Conservation (phyloP, 2,113 vertebrate genomes). For the Vireo altiloquus region DNA sequence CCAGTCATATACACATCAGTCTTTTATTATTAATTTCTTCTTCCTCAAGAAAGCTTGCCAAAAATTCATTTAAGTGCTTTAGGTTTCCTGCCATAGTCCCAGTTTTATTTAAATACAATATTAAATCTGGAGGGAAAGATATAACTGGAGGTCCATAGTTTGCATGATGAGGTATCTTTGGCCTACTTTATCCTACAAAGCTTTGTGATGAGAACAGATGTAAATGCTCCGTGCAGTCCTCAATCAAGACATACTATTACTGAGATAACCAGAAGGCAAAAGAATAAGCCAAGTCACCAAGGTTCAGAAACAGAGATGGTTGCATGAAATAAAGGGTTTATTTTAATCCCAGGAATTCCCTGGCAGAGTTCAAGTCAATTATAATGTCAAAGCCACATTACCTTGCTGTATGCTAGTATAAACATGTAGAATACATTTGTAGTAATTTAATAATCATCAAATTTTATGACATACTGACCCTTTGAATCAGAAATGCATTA, state of each 20-base stretch:
- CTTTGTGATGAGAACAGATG: constrained; percentile 22
- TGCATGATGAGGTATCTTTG: not conserved
- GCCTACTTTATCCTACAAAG: not conserved
- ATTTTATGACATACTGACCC: not conserved
- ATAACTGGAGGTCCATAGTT: not conserved
- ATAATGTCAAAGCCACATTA: not conserved
- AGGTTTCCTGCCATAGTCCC: not conserved
- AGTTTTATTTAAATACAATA: not conserved
- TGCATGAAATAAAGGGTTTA: constrained; percentile 21
- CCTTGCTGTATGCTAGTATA: not conserved
- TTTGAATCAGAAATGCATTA: not conserved
- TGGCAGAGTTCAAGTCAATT: not conserved
- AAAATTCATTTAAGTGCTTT: not conserved
- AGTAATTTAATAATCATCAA: not conserved
- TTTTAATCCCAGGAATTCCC: not conserved
- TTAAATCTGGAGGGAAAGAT: not conserved
- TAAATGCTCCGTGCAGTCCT: constrained; percentile 18
- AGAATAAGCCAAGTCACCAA: not conserved
- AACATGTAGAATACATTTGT: not conserved
- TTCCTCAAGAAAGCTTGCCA: not conserved
- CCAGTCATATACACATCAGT: not conserved
- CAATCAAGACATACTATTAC: constrained; percentile 32
- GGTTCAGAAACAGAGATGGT: not conserved
- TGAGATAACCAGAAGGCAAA: constrained; percentile 19
- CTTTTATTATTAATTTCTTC: not conserved